A percentile compares a stretch with the other conserved stretches of the same genome.
phyloP scores from a whole-genome alignment of 2,888 invertebrate genomes.

The Sialis lutaria region DNA sequence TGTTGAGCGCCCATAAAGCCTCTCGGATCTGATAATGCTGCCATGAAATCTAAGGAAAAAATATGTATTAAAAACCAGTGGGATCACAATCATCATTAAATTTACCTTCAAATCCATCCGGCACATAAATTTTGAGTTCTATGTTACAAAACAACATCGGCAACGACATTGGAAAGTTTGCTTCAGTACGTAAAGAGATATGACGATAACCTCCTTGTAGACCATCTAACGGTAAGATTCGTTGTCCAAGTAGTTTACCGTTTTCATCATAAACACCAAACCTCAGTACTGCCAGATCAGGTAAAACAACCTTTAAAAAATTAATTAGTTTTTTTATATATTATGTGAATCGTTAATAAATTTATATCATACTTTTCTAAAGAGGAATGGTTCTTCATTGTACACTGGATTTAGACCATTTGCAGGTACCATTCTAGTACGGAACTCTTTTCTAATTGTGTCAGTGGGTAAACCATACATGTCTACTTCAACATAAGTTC shows the following conservation, averaged over 20 bases:
- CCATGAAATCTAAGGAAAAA: constrained; percentile 70
- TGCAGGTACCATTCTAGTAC: constrained; percentile 88
- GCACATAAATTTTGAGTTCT: constrained; percentile 98
- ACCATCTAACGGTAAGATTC: constrained; percentile 94
- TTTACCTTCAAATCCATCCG: constrained; percentile 89
- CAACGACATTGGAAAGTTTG: constrained; percentile 96
- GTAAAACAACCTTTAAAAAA: constrained; percentile 69
- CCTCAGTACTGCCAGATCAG: constrained; percentile 90
- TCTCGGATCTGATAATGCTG: constrained; percentile 87
- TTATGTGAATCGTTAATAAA: not conserved
- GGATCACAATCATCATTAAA: not conserved
- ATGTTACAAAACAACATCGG: constrained; percentile 99
- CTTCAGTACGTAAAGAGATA: constrained; percentile 92
- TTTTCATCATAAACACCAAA: constrained; percentile 99
- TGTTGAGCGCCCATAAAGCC: constrained; percentile 79
- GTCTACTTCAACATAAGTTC: constrained; percentile 98
- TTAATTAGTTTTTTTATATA: not conserved
- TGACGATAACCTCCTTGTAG: constrained; percentile 96
- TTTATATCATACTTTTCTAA: constrained; percentile 57
- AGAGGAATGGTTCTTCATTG: constrained; percentile 95
- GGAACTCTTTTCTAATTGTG: constrained; percentile 95
- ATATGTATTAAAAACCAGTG: constrained; percentile 2
- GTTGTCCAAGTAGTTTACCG: constrained; percentile 87
- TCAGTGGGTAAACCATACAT: constrained; percentile 95
- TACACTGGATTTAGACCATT: constrained; percentile 99